Conservation (phyloP, 2,797 vertebrate genomes). For the Ctenosaura bakeri region DNA sequence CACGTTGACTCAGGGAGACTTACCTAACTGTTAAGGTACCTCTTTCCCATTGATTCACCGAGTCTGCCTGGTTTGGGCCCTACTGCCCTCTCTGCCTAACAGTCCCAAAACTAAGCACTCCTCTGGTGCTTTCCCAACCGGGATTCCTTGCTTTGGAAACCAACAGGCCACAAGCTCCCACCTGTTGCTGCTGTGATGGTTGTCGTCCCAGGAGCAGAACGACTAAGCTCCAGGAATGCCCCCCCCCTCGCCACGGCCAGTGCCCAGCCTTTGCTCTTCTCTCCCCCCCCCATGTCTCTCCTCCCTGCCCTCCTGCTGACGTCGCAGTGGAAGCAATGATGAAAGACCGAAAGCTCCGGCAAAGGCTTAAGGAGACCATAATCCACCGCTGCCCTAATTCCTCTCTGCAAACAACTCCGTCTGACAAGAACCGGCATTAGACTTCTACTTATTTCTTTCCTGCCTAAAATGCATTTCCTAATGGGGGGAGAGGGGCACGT, state of each 20-base stretch:
- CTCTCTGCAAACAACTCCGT: slow-evolving; percentile 71
- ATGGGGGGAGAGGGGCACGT: slow-evolving; percentile 52
- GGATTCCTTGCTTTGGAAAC: slow-evolving; percentile 29
- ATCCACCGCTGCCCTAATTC: slow-evolving; percentile 81
- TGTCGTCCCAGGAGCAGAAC: too few species aligned
- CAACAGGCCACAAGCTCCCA: background rate
- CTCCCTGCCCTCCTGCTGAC: slow-evolving; percentile 60
- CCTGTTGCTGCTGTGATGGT: too few species aligned
- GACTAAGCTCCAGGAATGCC: too few species aligned
- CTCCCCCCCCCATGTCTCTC: slow-evolving; percentile 49
- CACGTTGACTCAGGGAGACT: too few species aligned
- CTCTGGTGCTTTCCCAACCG: slow-evolving; percentile 26
- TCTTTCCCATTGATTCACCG: too few species aligned
- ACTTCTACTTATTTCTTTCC: slow-evolving; percentile 73
- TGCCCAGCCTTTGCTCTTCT: slow-evolving; percentile 32
- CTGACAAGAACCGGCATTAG: slow-evolving; percentile 75
- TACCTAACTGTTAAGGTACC: too few species aligned
- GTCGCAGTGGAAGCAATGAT: slow-evolving; percentile 71
- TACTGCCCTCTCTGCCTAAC: too few species aligned
- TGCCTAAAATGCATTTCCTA: slow-evolving; percentile 73
- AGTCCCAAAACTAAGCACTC: background rate
- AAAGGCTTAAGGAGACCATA: slow-evolving; percentile 82
- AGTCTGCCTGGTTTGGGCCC: background rate
- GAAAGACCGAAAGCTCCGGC: slow-evolving; percentile 80
- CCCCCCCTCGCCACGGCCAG: too few species aligned